Percentiles rank a stretch among this genome's conserved stretches.
phyloP scores from a whole-genome alignment of 1,140 invertebrate genomes.

The Oncopeltus fasciatus region DNA sequence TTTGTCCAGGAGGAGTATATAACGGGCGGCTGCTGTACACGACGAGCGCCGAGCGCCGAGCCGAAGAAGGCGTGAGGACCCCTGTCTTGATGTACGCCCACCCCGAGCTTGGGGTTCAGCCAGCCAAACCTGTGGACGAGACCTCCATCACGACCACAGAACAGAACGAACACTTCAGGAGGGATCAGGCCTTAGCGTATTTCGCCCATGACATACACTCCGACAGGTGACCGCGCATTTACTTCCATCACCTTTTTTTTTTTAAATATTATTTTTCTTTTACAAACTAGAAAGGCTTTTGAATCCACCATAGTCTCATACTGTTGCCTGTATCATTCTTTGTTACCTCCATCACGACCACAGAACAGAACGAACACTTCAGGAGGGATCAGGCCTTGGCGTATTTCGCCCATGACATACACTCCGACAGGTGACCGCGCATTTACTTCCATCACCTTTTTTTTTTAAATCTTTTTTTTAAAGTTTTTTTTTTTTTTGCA shows the following conservation, averaged over 20 bases:
- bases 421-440: constrained; percentile 29
- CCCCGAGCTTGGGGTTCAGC: constrained; percentile 58
- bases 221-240: too few relatives aligned
- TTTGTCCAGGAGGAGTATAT: constrained; percentile 41
- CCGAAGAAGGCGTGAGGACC: constrained; percentile 51
- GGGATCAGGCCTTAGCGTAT: constrained; percentile 25
- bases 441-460: too few relatives aligned
- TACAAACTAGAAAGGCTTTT: too few relatives aligned
- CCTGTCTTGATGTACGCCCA: constrained; percentile 64
- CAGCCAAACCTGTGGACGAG: constrained; percentile 39
- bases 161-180: constrained; percentile 27
- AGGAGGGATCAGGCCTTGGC: constrained; percentile 23
- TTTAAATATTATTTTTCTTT: too few relatives aligned
- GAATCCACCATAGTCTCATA: too few relatives aligned
- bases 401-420: constrained; percentile 28
- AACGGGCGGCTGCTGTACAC: constrained; percentile 46
- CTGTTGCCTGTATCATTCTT: too few relatives aligned
- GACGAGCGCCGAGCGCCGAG: constrained; percentile 30
- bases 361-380: constrained; percentile 29
- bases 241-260: too few relatives aligned
- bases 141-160: constrained; percentile 33
- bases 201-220: constrained; percentile 29
- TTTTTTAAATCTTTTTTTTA: too few relatives aligned
- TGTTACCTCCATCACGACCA: too few relatives aligned
- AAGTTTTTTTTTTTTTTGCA: too few relatives aligned